Evolutionary conservation across 53 echinoderm and acorn worm species (phyloP), one percentile per base, ranked within the genome.

Genomic region (Crossaster papposus): DNA sequence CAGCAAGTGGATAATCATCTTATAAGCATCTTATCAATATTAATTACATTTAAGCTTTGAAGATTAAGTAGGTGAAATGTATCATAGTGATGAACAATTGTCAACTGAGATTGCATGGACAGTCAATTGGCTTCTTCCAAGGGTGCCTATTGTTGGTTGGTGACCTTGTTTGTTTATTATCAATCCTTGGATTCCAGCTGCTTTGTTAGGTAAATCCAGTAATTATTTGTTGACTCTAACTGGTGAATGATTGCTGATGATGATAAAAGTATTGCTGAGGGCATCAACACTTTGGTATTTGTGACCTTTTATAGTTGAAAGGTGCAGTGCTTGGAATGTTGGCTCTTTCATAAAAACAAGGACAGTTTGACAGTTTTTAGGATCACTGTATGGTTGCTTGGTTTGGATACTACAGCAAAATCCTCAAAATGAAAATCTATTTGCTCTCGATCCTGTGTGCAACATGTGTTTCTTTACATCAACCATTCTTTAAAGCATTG

Each of bases 201-300:
- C 65, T 36, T 64, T 81, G 81, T 81, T 63, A 51, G 29, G 65
- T 24, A 82, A 50, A 34, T 36, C 30, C 73, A 31, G 53, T 84
- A 84, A 72, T 84, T 84, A 72, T 84, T 84, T 71, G 72, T 84
- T 84, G 73, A 84, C 72, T 51, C 53, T 84, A 20, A 29, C 72
- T 84, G 84, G 14, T 70, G 23, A 83, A 82, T 54, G 70, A 72
- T 51, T 71, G 73, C 38, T 34, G 72, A 12, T 31, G 72, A 83
- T 83, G 70, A 83, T 38, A 30, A 51, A 29, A 65, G 38, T 38
- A 84, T 73, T 72, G 71, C 72, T 84, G n/a, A 37, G 2, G 38
- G 84, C 53, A 31, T 32, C 72, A 72, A 84, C 17, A 13, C 51
- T 71, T 51, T 84, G 44, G 52, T 65, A 7, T 14, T 26, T 44